Evolutionary conservation across 2,113 vertebrate genomes (phyloP).

Genomic region (Gulo gulo): DNA sequence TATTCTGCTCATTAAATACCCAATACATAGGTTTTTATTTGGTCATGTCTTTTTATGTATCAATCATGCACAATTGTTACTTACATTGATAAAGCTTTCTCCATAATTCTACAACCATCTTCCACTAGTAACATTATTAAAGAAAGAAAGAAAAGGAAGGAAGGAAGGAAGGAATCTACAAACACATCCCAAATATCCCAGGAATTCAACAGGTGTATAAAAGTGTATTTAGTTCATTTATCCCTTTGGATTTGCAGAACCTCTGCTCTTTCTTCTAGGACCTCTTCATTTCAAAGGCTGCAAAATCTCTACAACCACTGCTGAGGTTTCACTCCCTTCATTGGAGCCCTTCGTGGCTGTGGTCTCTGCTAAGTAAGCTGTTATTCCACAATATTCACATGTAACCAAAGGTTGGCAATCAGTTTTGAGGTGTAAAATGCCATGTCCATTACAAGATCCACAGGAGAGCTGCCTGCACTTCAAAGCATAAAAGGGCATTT

Average conservation of each 20-base stretch:
- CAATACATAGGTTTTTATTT: background rate
- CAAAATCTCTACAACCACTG: background rate
- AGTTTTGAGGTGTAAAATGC: background rate
- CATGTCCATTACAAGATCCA: background rate
- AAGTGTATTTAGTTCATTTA: background rate
- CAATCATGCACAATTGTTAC: background rate
- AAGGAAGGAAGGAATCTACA: background rate
- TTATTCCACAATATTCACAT: background rate
- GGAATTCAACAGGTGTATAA: background rate
- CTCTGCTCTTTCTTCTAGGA: background rate
- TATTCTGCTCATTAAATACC: background rate
- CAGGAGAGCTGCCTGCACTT: background rate
- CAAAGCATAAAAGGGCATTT: background rate
- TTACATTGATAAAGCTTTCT: background rate
- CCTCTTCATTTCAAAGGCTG: background rate
- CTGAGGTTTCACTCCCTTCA: background rate
- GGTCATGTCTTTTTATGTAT: background rate
- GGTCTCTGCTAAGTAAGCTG: background rate
- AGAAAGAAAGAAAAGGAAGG: background rate
- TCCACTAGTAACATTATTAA: background rate
- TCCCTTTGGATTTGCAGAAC: background rate
- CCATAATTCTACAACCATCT: background rate
- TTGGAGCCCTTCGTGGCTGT: background rate
- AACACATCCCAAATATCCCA: background rate
- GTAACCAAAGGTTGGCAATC: background rate